Conservation (phyloP, 2,888 invertebrate genomes). For the Brachycybe producta region DNA sequence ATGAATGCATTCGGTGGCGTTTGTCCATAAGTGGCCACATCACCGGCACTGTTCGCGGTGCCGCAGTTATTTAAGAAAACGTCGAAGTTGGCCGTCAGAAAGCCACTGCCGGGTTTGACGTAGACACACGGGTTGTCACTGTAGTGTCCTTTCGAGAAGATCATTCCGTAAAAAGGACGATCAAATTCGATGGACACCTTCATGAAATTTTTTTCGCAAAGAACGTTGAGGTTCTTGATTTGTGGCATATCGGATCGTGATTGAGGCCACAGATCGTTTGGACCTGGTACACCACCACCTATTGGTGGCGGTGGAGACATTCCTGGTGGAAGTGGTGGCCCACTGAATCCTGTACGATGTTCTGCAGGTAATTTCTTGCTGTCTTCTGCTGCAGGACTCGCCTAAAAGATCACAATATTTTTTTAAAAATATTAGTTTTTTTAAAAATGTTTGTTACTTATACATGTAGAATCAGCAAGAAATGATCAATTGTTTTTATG, state of each 20-base stretch:
- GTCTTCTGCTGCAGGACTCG: neutral
- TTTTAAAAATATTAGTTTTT: no score
- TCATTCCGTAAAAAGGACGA: conserved; percentile 88
- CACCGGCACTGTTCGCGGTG: conserved; percentile 71
- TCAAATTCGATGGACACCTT: conserved; percentile 89
- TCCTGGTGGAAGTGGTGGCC: neutral
- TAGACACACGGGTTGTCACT: conserved; percentile 85
- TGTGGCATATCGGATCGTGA: conserved; percentile 81
- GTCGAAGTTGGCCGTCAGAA: conserved; percentile 81
- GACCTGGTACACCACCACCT: conserved; percentile 13
- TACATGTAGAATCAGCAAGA: no score
- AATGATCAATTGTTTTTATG: no score
- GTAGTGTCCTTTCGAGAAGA: conserved; percentile 84
- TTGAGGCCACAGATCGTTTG: conserved; percentile 48
- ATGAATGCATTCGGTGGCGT: conserved; percentile 48
- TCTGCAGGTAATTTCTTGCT: conserved; percentile 13
- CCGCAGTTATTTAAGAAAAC: conserved; percentile 87
- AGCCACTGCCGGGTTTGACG: conserved; percentile 77
- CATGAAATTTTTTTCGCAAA: conserved; percentile 92
- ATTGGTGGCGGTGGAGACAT: neutral
- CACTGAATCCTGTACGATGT: conserved; percentile 9
- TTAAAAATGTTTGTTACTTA: no score
- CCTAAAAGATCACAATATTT: no score
- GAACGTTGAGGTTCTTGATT: conserved; percentile 69
- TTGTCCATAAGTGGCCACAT: conserved; percentile 17